Percentiles rank a stretch among this genome's conserved stretches.
These are phyloP conservation scores for Hyperoplus immaculatus DNA, from an alignment of 2,797 vertebrate genomes.

Conservation along the genomic window DNA sequence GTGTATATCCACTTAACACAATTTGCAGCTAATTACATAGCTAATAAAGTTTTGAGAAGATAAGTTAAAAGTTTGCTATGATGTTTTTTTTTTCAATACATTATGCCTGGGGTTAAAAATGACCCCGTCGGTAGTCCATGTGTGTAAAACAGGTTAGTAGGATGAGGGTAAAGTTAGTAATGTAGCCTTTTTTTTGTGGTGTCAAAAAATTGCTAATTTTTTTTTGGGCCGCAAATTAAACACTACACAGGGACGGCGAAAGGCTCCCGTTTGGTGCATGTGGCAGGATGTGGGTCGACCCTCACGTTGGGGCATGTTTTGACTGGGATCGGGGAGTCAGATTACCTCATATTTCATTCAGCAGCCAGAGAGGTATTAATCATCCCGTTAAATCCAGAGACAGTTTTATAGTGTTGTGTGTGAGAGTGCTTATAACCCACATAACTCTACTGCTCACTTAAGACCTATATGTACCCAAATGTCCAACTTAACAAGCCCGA, in stretches of 20 bases:
- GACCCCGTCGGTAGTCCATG: no score
- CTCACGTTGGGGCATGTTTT: conserved; percentile 72
- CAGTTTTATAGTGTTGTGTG: conserved; percentile 79
- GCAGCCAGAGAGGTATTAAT: conserved; percentile 78
- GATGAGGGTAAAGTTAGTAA: no score
- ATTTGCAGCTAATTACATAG: no score
- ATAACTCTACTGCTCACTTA: conserved; percentile 61
- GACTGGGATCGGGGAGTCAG: conserved; percentile 69
- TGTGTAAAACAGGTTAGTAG: no score
- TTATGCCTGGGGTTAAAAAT: no score
- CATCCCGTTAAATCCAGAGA: conserved; percentile 77
- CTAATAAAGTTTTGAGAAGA: no score
- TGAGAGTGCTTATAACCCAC: conserved; percentile 66
- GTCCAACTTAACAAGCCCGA: conserved; percentile 65
- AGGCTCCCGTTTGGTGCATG: no score
- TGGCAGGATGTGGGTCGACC: conserved; percentile 55
- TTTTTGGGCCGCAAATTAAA: no score
- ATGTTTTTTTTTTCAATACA: no score
- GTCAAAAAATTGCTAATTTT: background rate
- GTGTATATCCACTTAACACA: no score
- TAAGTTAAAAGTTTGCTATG: no score
- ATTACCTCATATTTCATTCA: conserved; percentile 81
- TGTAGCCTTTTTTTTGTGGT: conserved; percentile 11
- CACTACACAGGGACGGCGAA: no score
- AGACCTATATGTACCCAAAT: conserved; percentile 62